Evolutionary conservation across 2,797 vertebrate genomes (phyloP), one percentile per base, ranked within the genome.

Genomic region (Borostomias antarcticus): DNA sequence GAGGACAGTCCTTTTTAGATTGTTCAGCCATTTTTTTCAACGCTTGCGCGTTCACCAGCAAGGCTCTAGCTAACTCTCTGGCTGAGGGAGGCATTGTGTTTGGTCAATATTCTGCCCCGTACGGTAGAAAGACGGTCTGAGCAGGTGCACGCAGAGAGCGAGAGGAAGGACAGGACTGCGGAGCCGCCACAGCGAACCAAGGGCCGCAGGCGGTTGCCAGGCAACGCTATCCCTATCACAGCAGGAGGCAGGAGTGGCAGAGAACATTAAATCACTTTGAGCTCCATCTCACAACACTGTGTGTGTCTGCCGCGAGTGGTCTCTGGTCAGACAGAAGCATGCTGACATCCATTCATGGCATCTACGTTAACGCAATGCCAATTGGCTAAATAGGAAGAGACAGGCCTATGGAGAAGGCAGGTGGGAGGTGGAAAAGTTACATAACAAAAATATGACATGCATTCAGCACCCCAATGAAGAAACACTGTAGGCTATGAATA

Each of bases 161-260:
- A 71, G 70, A 75, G 81, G 68, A 82, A 60, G 75, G 77, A 75
- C 66, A 73, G 82, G 78, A 83, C 82, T 73, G 74, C 62, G 57
- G 69, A 77, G 81, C 77, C 73, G 64, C 79, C 81, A 85, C 80
- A 73, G 84, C 87, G 78, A 80, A 84, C 66, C 67, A 79, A 82
- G 84, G 89, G 85, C 88, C 80, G 68, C 81, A 70, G 77, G 81
- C 88, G 77, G 89, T 92, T 91, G 89, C 92, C 89, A 86, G 85
- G 91, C 90, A 92, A 91, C 90, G 69, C 81, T 83, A 74, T 86
- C 80, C 84, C 81, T 79, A 84, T 86, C 85, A 69, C 85, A 86
- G 86, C 84, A 89, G 85, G 86, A 89, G 83, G 85, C 77, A 61
- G 52, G 79, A 86, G 81, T 83, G 64, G 76, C 82, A 85, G 72